Evolutionary conservation across 2,888 invertebrate species (phyloP), one percentile per base, ranked within the genome.

Genomic region (Eucera pruinosa): DNA sequence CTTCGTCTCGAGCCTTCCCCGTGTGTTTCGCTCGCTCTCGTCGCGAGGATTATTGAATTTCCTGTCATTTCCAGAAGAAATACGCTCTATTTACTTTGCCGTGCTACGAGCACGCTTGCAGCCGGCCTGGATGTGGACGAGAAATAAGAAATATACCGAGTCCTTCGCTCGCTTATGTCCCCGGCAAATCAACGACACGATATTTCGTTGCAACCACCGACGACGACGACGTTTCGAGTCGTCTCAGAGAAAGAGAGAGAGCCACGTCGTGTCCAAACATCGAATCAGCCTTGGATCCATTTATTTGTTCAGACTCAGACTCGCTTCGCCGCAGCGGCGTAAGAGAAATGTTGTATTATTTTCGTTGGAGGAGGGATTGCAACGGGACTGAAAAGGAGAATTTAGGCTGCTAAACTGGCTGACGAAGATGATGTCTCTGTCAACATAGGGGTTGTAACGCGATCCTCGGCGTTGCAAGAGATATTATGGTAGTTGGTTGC

Each of bases 21-120:
- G 33, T 15, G 15, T 36, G 77, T 85, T 86, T 25, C 57, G n/a
- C 25, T n/a, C 20, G 85, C 57, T 27, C 25, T n/a, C 20, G 85
- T 88, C 87, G 86, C 86, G 82, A 87, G 86, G 89, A 90, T 91
- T 91, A 91, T 91, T 90, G 91, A 91, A 89, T 91, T 91, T 91
- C 85, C 89, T 89, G 91, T 91, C 90, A 91, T 89, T 89, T 88
- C 89, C 90, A 90, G 91, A 91, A 90, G 91, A 91, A 90, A 90
- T 90, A 86, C 88, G 89, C 87, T 89, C 88, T 89, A 90, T 90
- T 90, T 90, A 90, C 89, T 89, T 77, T 83, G 74, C 68, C 65
- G 62, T 33, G 72, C 80, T 75, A 69, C 39, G 79, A 45, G 80
- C 77, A 61, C 60, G 74, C 76, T 78, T 82, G 73, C 69, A 66